A percentile compares a stretch with the other conserved stretches of the same genome.
Conservation (phyloP, 2,888 invertebrate species). For the Erannis defoliaria region DNA sequence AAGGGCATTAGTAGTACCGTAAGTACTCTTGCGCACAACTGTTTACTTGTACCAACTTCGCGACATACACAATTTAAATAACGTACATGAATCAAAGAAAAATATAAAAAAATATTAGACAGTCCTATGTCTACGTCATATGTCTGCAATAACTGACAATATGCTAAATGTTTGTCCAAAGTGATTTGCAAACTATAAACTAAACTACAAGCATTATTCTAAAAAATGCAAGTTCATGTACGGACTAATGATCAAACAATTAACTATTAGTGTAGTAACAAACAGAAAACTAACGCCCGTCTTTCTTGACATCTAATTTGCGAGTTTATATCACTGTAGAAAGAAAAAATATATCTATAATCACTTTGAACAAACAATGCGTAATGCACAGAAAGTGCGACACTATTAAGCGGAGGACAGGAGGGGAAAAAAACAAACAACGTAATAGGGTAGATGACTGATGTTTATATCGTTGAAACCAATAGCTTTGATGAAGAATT, state of each 20-base stretch:
- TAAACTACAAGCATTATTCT: conserved; percentile 1
- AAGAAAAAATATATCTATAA: conserved; percentile 45
- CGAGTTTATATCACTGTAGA: conserved; percentile 65
- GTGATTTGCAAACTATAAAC: conserved; percentile 29
- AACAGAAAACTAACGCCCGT: conserved; percentile 46
- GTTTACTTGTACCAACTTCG: too few species aligned
- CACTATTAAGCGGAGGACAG: too few species aligned
- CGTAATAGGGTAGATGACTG: too few species aligned
- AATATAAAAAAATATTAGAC: not conserved
- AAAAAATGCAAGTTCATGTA: not conserved
- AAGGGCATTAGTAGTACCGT: too few species aligned
- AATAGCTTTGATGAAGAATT: too few species aligned
- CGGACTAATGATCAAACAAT: not conserved
- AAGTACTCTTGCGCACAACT: too few species aligned
- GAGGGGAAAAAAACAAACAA: too few species aligned
- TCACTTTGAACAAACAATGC: conserved; percentile 44
- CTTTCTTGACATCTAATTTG: conserved; percentile 59
- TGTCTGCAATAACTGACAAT: not conserved
- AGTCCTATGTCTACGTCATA: too few species aligned
- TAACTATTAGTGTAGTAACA: not conserved
- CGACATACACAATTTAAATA: too few species aligned
- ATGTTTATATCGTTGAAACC: too few species aligned
- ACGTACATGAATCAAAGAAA: not conserved
- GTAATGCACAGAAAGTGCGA: not conserved
- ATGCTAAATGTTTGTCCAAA: conserved; percentile 44